Conservation (phyloP, 1,140 invertebrate species). For the Ridgeia piscesae region DNA sequence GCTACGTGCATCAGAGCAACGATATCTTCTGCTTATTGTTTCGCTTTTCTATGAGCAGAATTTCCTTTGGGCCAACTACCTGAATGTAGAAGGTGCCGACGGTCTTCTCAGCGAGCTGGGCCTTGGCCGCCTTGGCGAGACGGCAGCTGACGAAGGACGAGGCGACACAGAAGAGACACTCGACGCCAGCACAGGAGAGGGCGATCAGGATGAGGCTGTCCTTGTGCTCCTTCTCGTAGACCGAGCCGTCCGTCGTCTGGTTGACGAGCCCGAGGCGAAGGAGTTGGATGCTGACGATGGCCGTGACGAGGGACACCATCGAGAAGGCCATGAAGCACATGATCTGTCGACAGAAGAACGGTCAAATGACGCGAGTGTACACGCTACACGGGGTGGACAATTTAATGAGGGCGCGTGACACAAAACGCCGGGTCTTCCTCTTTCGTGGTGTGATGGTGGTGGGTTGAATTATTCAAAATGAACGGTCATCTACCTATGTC, state of each 20-base stretch:
- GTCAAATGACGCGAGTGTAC: no score
- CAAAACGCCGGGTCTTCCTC: no score
- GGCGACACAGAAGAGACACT: constrained; percentile 54
- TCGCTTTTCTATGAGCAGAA: constrained; percentile 29
- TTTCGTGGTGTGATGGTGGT: no score
- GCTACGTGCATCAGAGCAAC: neutral
- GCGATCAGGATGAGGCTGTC: constrained; percentile 56
- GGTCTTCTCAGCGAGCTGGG: constrained; percentile 53
- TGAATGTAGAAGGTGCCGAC: constrained; percentile 58
- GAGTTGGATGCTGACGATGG: constrained; percentile 58
- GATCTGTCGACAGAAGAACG: constrained; percentile 44
- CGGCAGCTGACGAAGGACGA: constrained; percentile 53
- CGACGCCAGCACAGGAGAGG: constrained; percentile 47
- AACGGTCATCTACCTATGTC: no score
- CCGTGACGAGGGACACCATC: constrained; percentile 57
- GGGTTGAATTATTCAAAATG: no score
- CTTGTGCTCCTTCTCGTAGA: constrained; percentile 57
- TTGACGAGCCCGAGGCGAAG: constrained; percentile 58
- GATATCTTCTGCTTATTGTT: neutral
- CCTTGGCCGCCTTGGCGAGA: constrained; percentile 54
- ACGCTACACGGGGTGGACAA: no score
- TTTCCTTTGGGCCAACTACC: constrained; percentile 48
- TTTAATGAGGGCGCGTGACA: no score
- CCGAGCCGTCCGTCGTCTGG: constrained; percentile 58
- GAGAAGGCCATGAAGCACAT: constrained; percentile 59